Evolutionary conservation across 2,888 invertebrate genomes (phyloP).

Genomic region (Acanthosepion lycidas): DNA sequence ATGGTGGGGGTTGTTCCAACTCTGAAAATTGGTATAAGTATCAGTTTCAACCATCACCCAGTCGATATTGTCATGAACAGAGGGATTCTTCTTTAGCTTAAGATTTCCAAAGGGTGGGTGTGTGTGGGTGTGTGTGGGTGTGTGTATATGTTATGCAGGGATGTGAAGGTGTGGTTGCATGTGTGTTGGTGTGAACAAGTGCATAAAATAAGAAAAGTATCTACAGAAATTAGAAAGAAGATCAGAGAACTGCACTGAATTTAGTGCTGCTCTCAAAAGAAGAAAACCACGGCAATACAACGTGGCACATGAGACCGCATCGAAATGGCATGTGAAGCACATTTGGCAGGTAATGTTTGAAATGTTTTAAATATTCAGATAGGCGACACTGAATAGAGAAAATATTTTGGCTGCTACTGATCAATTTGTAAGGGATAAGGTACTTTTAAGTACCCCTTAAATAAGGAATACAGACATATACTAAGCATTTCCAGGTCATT

Average conservation of each 20-base stretch:
- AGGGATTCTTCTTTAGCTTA: neutral
- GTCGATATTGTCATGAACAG: neutral
- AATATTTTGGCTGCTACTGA: no score
- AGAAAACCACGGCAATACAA: neutral
- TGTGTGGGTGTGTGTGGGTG: slow-evolving; percentile 75
- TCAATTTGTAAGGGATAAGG: no score
- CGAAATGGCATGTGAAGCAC: neutral
- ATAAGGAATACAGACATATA: no score
- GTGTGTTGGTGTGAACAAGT: neutral
- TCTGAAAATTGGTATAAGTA: slow-evolving; percentile 46
- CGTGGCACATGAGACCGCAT: neutral
- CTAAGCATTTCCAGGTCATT: no score
- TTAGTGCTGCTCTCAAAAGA: neutral
- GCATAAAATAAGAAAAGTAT: no score
- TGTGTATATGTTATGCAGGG: slow-evolving; percentile 47
- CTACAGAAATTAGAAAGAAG: neutral
- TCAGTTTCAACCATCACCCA: slow-evolving; percentile 45
- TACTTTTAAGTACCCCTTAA: no score
- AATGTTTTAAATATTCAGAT: neutral
- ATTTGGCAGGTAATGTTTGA: neutral
- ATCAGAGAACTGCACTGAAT: neutral
- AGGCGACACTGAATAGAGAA: no score
- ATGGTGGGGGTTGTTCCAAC: slow-evolving; percentile 47
- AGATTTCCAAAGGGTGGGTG: slow-evolving; percentile 78
- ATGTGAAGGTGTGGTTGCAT: neutral